Evolutionary conservation across 2,888 invertebrate species (phyloP).

Genomic region (Mellilla xanthometata): DNA sequence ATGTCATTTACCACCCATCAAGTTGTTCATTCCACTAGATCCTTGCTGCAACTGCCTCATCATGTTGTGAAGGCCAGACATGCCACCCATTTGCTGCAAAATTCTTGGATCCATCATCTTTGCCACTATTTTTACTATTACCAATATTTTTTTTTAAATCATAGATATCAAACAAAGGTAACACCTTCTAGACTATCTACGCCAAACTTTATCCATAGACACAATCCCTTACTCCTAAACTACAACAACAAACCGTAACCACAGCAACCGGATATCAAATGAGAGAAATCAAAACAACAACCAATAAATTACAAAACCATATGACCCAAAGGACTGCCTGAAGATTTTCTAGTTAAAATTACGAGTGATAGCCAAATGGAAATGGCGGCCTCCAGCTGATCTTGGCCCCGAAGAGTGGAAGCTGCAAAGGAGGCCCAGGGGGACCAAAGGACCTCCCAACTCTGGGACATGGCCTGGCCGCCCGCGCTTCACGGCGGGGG

Average conservation of each 20-base stretch:
- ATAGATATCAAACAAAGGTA: no score
- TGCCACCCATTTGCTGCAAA: conserved; percentile 98
- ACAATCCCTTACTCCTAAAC: conserved; percentile 11
- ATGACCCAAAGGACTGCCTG: conserved; percentile 49
- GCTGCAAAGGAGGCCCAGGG: conserved; percentile 61
- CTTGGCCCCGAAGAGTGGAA: conserved; percentile 71
- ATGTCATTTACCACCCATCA: conserved; percentile 84
- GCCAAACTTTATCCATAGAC: conserved; percentile 28
- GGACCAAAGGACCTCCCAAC: conserved; percentile 47
- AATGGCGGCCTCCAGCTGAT: conserved; percentile 74
- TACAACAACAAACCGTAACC: background rate
- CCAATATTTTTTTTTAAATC: no score
- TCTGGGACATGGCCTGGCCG: conserved; percentile 77
- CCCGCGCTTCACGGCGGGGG: conserved; percentile 60
- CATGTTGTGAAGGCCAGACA: conserved; percentile 98
- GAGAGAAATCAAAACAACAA: conserved; percentile 23
- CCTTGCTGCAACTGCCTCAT: conserved; percentile 94
- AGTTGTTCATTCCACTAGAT: conserved; percentile 83
- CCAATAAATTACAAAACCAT: conserved; percentile 25
- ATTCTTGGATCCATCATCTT: conserved; percentile 99
- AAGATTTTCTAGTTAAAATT: conserved; percentile 49
- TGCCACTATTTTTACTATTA: no score
- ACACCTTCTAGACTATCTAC: no score
- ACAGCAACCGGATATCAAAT: conserved; percentile 20
- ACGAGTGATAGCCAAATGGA: conserved; percentile 80